A percentile compares a stretch with the other conserved stretches of the same genome.
phyloP scores from a whole-genome alignment of 30 jellyfish, hydroid and myxozoan species.

The Hydractinia echinata region DNA sequence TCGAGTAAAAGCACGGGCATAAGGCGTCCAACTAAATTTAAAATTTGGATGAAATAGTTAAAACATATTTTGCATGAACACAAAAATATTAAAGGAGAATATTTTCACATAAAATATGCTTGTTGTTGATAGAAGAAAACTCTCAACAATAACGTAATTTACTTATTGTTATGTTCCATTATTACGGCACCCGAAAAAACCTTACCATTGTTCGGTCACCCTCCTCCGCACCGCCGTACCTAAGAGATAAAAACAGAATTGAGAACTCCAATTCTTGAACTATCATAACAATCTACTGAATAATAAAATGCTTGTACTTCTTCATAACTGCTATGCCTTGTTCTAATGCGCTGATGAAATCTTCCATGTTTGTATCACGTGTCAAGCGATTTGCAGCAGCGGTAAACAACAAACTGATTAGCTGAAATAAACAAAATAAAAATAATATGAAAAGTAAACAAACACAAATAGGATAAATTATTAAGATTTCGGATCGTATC shows the following conservation, averaged over 20 bases:
- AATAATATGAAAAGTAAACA: not conserved
- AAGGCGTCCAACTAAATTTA: conserved; percentile 57
- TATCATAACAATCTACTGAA: conserved; percentile 34
- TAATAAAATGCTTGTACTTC: conserved; percentile 40
- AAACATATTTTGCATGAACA: not conserved
- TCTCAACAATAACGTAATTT: not conserved
- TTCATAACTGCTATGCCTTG: conserved; percentile 37
- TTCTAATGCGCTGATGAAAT: conserved; percentile 31
- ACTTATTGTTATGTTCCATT: not conserved
- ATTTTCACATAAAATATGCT: not conserved
- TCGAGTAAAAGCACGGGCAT: conserved; percentile 53
- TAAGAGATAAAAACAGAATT: not conserved
- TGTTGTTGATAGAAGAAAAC: not conserved
- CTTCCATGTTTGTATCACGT: not conserved
- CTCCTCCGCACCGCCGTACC: conserved; percentile 97
- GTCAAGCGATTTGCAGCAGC: conserved; percentile 35
- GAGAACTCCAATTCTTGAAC: conserved; percentile 1
- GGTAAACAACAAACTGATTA: conserved; percentile 44
- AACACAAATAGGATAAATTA: not conserved
- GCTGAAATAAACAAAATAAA: conserved; percentile 19
- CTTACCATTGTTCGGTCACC: conserved; percentile 90
- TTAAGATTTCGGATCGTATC: not conserved
- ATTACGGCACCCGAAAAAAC: not conserved
- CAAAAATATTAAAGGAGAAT: not conserved
- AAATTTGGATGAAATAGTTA: not conserved